Conservation (phyloP, 2,888 invertebrate species). For the Cartodere bifasciata region DNA sequence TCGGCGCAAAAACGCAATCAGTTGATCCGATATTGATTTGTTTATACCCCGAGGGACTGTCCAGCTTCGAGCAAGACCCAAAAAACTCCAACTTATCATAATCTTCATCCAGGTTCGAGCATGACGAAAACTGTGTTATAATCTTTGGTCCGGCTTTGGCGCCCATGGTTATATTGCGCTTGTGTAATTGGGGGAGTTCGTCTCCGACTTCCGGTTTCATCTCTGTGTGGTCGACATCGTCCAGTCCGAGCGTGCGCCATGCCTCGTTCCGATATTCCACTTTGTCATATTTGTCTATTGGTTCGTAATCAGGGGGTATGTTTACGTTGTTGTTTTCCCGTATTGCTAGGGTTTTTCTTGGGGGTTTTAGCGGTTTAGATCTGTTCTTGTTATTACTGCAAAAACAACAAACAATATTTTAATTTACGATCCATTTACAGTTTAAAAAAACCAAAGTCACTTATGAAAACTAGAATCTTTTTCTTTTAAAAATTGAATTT, state of each 20-base stretch:
- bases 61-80: slow-evolving; percentile 56
- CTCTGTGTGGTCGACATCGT: slow-evolving; percentile 61
- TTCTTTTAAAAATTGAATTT: too few relatives aligned
- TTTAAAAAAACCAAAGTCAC: too few relatives aligned
- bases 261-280: slow-evolving; percentile 67
- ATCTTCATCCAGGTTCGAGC: slow-evolving; percentile 39
- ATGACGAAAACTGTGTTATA: slow-evolving; percentile 33
- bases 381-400: too few relatives aligned
- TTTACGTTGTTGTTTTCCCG: slow-evolving; percentile 5
- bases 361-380: slow-evolving; percentile 28
- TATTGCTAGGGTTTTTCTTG: slow-evolving; percentile 24
- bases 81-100: slow-evolving; percentile 75
- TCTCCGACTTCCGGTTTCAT: slow-evolving; percentile 30
- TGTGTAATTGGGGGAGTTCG: slow-evolving; percentile 31
- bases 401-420: too few relatives aligned
- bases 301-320: slow-evolving; percentile 28
- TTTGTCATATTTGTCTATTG: slow-evolving; percentile 55
- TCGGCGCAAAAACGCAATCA: slow-evolving; percentile 19
- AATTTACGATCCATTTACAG: too few relatives aligned
- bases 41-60: slow-evolving; percentile 56
- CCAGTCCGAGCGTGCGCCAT: slow-evolving; percentile 68
- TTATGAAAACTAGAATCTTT: too few relatives aligned
- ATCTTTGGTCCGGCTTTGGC: slow-evolving; percentile 38
- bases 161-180: slow-evolving; percentile 18
- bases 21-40: slow-evolving; percentile 42